Percentiles rank a stretch among this genome's conserved stretches.
Evolutionary conservation across 1,140 invertebrate genomes (phyloP).

Genomic region (Bombus waltoni): DNA sequence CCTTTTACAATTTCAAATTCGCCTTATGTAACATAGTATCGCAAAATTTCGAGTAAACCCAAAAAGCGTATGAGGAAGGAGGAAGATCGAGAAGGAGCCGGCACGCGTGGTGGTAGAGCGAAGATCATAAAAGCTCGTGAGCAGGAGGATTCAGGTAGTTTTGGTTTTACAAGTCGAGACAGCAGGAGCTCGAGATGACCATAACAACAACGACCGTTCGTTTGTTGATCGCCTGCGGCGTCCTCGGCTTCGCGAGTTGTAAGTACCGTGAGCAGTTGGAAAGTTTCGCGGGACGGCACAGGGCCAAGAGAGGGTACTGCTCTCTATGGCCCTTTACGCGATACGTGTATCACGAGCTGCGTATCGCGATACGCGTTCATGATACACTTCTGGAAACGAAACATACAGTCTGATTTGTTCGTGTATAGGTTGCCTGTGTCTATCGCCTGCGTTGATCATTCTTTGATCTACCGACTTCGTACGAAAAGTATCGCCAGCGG

Average conservation of each 20-base stretch:
- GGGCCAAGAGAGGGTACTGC: neutral
- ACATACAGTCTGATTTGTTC: no score
- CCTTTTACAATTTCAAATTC: neutral
- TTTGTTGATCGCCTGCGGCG: conserved; percentile 60
- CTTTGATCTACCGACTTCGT: no score
- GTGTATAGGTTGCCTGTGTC: no score
- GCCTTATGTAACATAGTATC: neutral
- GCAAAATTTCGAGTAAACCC: neutral
- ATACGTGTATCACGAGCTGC: no score
- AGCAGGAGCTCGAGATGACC: conserved; percentile 58
- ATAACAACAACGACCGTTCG: conserved; percentile 45
- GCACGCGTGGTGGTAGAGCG: neutral
- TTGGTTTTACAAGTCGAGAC: conserved; percentile 64
- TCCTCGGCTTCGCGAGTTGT: conserved; percentile 57
- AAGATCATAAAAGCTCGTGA: conserved; percentile 77
- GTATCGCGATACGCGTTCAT: no score
- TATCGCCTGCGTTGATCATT: no score
- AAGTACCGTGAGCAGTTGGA: conserved; percentile 44
- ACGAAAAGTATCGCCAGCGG: no score
- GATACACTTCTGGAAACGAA: no score
- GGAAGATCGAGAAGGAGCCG: neutral
- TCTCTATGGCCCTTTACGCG: no score
- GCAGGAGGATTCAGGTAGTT: conserved; percentile 71
- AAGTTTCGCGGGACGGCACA: no score
- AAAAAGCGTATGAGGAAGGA: neutral